These are phyloP conservation scores for human (Homo sapiens) DNA, from an alignment of 2,113 vertebrate species.

Conservation along the genomic window DNA sequence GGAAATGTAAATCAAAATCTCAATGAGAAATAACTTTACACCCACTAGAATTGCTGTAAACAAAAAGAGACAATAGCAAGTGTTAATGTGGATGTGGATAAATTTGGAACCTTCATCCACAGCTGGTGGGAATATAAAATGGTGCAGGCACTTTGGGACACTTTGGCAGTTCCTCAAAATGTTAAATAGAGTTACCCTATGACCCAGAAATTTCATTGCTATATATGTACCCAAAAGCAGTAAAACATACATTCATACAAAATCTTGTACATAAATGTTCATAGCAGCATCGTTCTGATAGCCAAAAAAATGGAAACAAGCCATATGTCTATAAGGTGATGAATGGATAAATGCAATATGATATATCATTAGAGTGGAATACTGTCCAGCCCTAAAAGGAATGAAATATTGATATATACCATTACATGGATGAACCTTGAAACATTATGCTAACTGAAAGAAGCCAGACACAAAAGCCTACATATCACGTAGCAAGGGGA, in stretches of 20 bases:
- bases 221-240: background rate
- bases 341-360: background rate
- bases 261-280: background rate
- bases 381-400: background rate
- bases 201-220: background rate
- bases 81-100: background rate
- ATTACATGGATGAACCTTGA: background rate
- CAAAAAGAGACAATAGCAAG: background rate
- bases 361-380: background rate
- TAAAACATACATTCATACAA: background rate
- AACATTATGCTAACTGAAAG: background rate
- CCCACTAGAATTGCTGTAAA: background rate
- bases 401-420: background rate
- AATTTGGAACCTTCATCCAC: background rate
- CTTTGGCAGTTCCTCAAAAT: background rate
- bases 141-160: background rate
- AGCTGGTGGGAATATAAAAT: background rate
- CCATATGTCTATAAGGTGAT: background rate
- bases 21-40: background rate
- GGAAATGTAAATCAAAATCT: background rate
- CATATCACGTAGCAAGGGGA: background rate
- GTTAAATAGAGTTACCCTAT: background rate
- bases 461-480: background rate
- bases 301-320: constrained; percentile 9
- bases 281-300: background rate